Conservation (phyloP, 1,140 invertebrate genomes). For the Coelopa frigida region DNA sequence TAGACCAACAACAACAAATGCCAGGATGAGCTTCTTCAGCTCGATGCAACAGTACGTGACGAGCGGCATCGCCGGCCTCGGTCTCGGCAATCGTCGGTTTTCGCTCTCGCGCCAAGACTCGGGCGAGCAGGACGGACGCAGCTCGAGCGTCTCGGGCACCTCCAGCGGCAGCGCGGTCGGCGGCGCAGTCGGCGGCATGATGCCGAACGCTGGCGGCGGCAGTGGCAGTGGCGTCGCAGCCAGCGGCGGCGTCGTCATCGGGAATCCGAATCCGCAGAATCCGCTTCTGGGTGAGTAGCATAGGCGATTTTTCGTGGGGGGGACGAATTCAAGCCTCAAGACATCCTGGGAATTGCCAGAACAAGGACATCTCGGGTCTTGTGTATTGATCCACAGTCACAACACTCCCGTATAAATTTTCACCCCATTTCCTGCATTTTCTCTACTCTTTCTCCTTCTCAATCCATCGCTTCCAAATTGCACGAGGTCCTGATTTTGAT, state of each 20-base stretch:
- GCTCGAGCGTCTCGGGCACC: conserved; percentile 22
- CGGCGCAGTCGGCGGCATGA: background rate
- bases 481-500: too few relatives aligned
- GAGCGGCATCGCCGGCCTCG: conserved; percentile 67
- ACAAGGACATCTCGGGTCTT: too few relatives aligned
- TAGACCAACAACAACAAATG: conserved; percentile 23
- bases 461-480: too few relatives aligned
- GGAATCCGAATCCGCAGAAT: conserved; percentile 40
- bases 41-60: conserved; percentile 73
- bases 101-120: conserved; percentile 62
- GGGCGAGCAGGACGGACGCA: conserved; percentile 23
- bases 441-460: too few relatives aligned
- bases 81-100: conserved; percentile 67
- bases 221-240: conserved; percentile 26
- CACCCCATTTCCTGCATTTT: too few relatives aligned
- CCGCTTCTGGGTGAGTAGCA: conserved; percentile 39
- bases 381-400: too few relatives aligned
- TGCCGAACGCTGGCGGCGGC: background rate
- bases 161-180: background rate
- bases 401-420: too few relatives aligned
- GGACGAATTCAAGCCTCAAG: too few relatives aligned
- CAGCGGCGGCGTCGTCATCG: conserved; percentile 35
- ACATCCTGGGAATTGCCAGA: too few relatives aligned
- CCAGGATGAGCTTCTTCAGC: conserved; percentile 73
- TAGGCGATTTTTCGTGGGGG: too few relatives aligned